These are phyloP conservation scores for Troilus luridus DNA, from an alignment of 2,888 invertebrate genomes.

Conservation along the genomic window DNA sequence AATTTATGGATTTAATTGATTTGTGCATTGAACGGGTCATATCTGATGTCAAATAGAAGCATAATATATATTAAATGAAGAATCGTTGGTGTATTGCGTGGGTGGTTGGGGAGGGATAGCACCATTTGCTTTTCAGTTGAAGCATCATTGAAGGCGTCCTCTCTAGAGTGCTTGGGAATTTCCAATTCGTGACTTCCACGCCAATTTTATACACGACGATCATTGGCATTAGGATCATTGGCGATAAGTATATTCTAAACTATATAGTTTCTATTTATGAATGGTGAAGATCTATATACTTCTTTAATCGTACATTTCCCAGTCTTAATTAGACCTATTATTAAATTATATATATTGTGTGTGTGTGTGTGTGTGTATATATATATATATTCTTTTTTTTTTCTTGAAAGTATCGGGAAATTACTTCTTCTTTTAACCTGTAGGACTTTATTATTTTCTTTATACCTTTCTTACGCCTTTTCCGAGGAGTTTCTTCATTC, in stretches of 20 bases:
- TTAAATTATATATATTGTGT: background rate
- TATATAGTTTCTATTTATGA: background rate
- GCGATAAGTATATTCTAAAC: too few species aligned
- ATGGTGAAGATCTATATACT: background rate
- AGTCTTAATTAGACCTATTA: background rate
- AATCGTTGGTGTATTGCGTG: background rate
- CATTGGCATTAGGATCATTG: background rate
- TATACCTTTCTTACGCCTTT: too few species aligned
- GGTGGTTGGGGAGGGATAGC: background rate
- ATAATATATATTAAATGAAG: too few species aligned
- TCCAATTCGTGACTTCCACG: background rate
- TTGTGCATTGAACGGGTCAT: too few species aligned
- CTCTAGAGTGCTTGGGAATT: background rate
- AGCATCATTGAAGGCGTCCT: background rate
- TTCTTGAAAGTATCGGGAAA: too few species aligned
- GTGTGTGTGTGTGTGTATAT: too few species aligned
- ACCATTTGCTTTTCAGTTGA: background rate
- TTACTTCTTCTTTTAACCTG: too few species aligned
- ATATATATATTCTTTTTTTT: too few species aligned
- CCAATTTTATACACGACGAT: background rate
- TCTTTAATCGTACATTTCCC: background rate
- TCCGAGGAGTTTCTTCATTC: too few species aligned
- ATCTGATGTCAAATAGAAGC: background rate
- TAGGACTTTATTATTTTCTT: too few species aligned
- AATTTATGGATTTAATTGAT: too few species aligned